Conservation (phyloP, 2,797 vertebrate species). For the Pogoniulus pusillus region DNA sequence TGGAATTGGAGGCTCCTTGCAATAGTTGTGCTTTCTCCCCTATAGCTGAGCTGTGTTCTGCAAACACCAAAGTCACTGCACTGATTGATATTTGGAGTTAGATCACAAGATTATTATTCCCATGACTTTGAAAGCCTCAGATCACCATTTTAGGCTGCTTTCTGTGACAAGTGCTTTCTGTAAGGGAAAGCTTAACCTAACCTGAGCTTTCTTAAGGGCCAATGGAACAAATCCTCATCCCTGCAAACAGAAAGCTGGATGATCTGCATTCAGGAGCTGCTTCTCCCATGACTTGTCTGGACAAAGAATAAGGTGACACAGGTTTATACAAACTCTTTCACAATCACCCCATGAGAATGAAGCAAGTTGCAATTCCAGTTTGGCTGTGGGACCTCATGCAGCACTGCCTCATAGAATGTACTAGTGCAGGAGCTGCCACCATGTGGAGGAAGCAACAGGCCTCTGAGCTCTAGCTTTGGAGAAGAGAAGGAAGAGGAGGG, state of each 20-base stretch:
- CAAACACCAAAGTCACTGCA: not conserved
- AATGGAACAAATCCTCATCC: not conserved
- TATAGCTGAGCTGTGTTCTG: not conserved
- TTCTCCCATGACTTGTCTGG: not conserved
- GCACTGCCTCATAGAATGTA: accelerated
- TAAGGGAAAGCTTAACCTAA: not conserved
- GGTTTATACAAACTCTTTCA: not conserved
- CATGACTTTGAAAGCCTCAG: not conserved
- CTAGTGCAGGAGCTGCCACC: accelerated
- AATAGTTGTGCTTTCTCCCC: not conserved
- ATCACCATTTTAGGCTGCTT: not conserved
- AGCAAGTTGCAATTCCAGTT: not conserved
- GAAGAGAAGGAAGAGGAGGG: not conserved
- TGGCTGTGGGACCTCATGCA: not conserved
- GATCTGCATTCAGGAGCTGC: not conserved
- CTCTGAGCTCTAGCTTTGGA: not conserved
- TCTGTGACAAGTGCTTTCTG: not conserved
- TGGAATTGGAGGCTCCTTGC: not conserved
- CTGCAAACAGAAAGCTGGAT: not conserved
- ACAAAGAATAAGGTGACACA: not conserved
- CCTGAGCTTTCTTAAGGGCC: not conserved
- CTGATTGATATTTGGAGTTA: not conserved
- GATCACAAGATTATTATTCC: not conserved
- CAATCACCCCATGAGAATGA: not conserved
- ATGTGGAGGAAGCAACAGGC: accelerated